Base-by-base conservation (phyloP, 2,888 invertebrate species). In the Leucania comma region DNA sequence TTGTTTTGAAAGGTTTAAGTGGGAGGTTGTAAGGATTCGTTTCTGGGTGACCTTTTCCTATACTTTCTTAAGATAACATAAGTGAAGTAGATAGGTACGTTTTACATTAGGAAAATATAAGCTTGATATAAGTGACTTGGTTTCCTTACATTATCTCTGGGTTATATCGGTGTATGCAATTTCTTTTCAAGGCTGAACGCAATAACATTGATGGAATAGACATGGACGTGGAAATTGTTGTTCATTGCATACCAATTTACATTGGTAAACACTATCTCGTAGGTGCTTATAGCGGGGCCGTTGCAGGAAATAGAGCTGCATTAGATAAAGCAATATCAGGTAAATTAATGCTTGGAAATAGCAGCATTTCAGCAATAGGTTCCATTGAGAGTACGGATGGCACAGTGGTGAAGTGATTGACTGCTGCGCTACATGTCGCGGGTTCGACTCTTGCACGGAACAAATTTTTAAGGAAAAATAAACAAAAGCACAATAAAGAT, bases 91-190 rank as follows among this genome's bases (percentile, higher is more conserved):
- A 17, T 17, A 38, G 0, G 54, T 42, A 71, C 1, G 46, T 53
- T 53, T 26, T 51, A 51, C 14, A 42, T 53, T 53, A 53, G 26
- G 3, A 26, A 26, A 17, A 53, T 26, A 17, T 3, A 53, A 51
- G 3, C 26, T 53, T 53, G 6, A 8, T 53, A 17, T 51, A 24
- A 53, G 51, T 48, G 53, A 42, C 42, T 42, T 26, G 17, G 24
- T 3, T 64, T 53, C n/a, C 29, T 4, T 20, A 26, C 12, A 62
- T 35, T 35, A 38, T 42, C 65, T n/a, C 20, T 42, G 32, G 29
- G 51, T 17, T 32, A 67, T 26, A 68, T 68, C 35, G 26, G 26
- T 32, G 42, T 53, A 58, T 59, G 51, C 58, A 53, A 46, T 69
- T 53, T 42, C 26, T 29, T 51, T 56, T 24, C 69, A 69, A 70